Base-by-base conservation (phyloP, 2,113 vertebrate genomes). In the Vulpes ferrilata region DNA sequence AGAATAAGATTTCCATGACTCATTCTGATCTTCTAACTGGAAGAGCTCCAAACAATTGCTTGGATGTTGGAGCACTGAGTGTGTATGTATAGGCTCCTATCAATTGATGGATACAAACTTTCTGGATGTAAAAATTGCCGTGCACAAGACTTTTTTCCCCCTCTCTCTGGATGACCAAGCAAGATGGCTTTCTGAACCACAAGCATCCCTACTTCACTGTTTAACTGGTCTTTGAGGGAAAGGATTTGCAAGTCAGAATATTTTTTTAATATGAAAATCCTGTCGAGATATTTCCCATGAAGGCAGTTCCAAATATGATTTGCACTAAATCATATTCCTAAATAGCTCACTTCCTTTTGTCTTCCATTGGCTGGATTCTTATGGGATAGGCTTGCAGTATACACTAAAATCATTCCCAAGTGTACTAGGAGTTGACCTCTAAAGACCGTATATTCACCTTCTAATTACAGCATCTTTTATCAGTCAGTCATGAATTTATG, bases 271-370 rank as follows among this genome's bases (percentile, higher is more conserved):
- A 83, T 65, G 7, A 13, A 88, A 91, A 71, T 53, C 11, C 12
- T 22, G 3, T 83, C 23, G 67, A 82, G 20, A 43, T 57, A 73
- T 85, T 67, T 81, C 60, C 69, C 93, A 9, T 80, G 43, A 84
- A 91, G 23, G 5, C 55, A 38, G 16, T 19, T 30, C 84, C 69
- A 0, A 6, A 43, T 43, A 43, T 43, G 43, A 11, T 57, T 89
- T 97, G 85, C 9, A 78, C 55, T 94, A 32, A 83, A 43, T 95
- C 83, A 55, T 76, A 67, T 82, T 95, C 27, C 12, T 93, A 67
- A 89, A 80, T 95, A 84, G 43, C 12, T 96, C 12, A 11, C 6
- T 94, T 97, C 97, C 3, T 5, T 27, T 98, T 57, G 32, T 85
- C 0, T 3, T 65, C 17, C 83, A 62, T 74, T 97, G 83, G 80